Conservation (phyloP, 2,113 vertebrate genomes). For the Forbesichthys papilliferus region DNA sequence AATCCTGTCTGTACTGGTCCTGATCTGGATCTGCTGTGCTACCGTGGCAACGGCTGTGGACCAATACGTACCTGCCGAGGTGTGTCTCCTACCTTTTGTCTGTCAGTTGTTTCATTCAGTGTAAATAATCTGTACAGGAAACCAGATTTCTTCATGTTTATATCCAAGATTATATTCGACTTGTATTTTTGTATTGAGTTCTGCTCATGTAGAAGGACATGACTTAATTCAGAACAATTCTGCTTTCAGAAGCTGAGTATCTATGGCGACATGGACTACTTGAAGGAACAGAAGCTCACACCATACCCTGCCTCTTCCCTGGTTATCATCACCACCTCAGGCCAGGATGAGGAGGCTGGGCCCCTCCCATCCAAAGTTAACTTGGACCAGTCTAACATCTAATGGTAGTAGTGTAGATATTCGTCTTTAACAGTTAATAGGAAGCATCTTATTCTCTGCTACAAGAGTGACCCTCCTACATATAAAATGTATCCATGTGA, state of each 20-base stretch:
- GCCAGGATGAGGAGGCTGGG: conserved; percentile 83
- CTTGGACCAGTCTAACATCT: conserved; percentile 83
- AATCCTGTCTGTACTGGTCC: conserved; percentile 88
- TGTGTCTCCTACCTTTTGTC: conserved; percentile 39
- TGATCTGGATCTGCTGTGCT: conserved; percentile 98
- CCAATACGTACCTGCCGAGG: conserved; percentile 93
- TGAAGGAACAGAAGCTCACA: conserved; percentile 86
- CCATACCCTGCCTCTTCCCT: conserved; percentile 88
- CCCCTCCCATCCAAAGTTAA: conserved; percentile 91
- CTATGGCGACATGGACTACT: conserved; percentile 89
- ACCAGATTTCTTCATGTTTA: too few species aligned
- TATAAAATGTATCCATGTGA: conserved; percentile 11
- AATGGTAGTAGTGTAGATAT: conserved; percentile 38
- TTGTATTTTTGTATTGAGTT: not conserved
- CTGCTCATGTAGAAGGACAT: not conserved
- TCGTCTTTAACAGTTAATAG: conserved; percentile 16
- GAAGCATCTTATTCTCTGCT: conserved; percentile 29
- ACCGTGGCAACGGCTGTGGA: conserved; percentile 96
- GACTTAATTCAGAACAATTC: not conserved
- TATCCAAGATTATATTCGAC: too few species aligned
- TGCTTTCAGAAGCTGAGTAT: conserved; percentile 91
- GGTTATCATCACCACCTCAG: conserved; percentile 83
- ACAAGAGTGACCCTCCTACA: conserved; percentile 18
- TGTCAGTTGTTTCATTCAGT: not conserved
- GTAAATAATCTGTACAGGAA: too few species aligned